Evolutionary conservation across 2,113 vertebrate species (phyloP).

Genomic region (Colaptes auratus): DNA sequence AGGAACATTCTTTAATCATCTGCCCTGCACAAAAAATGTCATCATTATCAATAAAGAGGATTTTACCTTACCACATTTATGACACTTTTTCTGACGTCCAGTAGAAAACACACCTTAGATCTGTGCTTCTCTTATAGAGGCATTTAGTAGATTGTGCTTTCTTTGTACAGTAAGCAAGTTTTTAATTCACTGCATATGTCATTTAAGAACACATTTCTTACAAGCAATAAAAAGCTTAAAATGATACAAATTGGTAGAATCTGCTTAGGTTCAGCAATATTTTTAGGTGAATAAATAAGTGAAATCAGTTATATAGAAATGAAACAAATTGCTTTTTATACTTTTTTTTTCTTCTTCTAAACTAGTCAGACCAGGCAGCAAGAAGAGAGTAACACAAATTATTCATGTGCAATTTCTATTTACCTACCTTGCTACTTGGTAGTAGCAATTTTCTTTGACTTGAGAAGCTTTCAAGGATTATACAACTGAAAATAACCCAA

Average conservation of each 20-base stretch:
- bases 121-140: not conserved
- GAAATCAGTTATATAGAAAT: not conserved
- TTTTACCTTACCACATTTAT: not conserved
- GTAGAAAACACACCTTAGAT: not conserved
- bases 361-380: not conserved
- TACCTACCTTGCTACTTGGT: not conserved
- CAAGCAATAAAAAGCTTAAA: conserved; percentile 5
- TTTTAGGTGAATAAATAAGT: conserved; percentile 26
- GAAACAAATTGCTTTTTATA: not conserved
- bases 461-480: conserved; percentile 15
- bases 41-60: not conserved
- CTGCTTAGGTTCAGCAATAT: conserved; percentile 48
- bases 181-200: conserved; percentile 4
- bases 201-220: conserved; percentile 21
- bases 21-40: not conserved
- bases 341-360: not conserved
- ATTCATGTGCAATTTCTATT: conserved; percentile 38
- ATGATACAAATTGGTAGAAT: conserved; percentile 18
- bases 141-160: not conserved
- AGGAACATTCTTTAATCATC: not conserved
- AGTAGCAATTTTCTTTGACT: not conserved
- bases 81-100: not conserved
- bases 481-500: not conserved
- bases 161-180: conserved; percentile 13
- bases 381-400: conserved; percentile 12